These are phyloP conservation scores for Perccottus glenii DNA, from an alignment of 2,113 vertebrate genomes.

Conservation along the genomic window DNA sequence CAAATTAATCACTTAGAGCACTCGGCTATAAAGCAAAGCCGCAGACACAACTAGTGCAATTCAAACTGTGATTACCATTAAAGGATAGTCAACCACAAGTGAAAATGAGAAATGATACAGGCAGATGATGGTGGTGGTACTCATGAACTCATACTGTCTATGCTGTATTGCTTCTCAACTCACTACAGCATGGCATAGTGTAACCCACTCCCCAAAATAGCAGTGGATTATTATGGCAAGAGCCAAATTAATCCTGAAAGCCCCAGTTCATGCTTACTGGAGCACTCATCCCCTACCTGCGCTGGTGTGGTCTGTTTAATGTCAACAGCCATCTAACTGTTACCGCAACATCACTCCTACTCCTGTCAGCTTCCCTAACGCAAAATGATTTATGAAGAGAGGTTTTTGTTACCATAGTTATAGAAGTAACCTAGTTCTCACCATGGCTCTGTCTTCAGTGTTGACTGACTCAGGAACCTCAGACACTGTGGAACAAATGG, in stretches of 20 bases:
- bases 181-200: conserved; percentile 1
- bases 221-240: conserved; percentile 68
- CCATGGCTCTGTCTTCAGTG: conserved; percentile 38
- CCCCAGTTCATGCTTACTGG: conserved; percentile 59
- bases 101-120: conserved; percentile 16
- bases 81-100: conserved; percentile 27
- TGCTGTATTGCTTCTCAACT: conserved; percentile 10
- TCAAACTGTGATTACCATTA: conserved; percentile 40
- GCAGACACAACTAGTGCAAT: conserved; percentile 34
- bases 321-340: conserved; percentile 46
- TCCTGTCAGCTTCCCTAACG: conserved; percentile 21
- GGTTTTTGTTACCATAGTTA: conserved; percentile 18
- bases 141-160: conserved; percentile 15
- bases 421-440: conserved; percentile 58
- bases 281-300: conserved; percentile 61
- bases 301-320: conserved; percentile 50
- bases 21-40: conserved; percentile 39
- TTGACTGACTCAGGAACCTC: conserved; percentile 42
- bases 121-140: conserved; percentile 24
- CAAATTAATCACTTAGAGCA: conserved; percentile 55
- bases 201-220: conserved; percentile 65
- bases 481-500: conserved; percentile 66
- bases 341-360: conserved; percentile 23
- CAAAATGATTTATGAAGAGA: conserved; percentile 16
- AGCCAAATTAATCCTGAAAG: conserved; percentile 73